phyloP scores from a whole-genome alignment of 2,888 invertebrate species.

The Xestobium rufovillosum region DNA sequence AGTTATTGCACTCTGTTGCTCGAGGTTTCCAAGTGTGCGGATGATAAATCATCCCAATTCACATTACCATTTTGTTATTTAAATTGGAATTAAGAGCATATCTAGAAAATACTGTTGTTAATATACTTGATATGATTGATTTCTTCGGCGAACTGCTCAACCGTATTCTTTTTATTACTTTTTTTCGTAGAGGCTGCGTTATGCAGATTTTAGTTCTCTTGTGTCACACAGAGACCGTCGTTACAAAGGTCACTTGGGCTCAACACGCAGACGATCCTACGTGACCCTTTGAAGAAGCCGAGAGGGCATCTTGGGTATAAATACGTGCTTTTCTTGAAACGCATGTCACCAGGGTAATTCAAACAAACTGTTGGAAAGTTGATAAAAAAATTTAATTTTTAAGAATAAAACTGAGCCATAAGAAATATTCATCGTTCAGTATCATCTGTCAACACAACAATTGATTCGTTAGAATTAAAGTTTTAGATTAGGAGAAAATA shows the following conservation, averaged over 20 bases:
- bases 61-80: slow-evolving; percentile 1
- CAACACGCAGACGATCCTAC: slow-evolving; percentile 38
- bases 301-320: too few relatives aligned
- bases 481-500: too few relatives aligned
- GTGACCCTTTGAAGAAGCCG: slow-evolving; percentile 36
- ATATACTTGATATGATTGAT: slow-evolving; percentile 1
- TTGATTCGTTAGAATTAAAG: too few relatives aligned
- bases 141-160: neutral
- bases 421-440: too few relatives aligned
- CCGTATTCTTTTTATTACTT: neutral
- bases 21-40: neutral
- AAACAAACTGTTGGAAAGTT: too few relatives aligned
- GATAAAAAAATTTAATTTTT: too few relatives aligned
- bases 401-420: too few relatives aligned
- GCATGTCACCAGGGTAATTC: too few relatives aligned
- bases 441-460: too few relatives aligned
- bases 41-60: slow-evolving; percentile 1
- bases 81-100: neutral
- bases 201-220: slow-evolving; percentile 37
- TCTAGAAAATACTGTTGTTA: slow-evolving; percentile 1
- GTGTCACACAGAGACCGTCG: slow-evolving; percentile 29
- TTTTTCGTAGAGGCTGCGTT: slow-evolving; percentile 19
- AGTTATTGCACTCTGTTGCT: too few relatives aligned
- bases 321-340: too few relatives aligned
- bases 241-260: slow-evolving; percentile 37